Conservation (phyloP, 2,888 invertebrate species). For the Mythimna ferrago region DNA sequence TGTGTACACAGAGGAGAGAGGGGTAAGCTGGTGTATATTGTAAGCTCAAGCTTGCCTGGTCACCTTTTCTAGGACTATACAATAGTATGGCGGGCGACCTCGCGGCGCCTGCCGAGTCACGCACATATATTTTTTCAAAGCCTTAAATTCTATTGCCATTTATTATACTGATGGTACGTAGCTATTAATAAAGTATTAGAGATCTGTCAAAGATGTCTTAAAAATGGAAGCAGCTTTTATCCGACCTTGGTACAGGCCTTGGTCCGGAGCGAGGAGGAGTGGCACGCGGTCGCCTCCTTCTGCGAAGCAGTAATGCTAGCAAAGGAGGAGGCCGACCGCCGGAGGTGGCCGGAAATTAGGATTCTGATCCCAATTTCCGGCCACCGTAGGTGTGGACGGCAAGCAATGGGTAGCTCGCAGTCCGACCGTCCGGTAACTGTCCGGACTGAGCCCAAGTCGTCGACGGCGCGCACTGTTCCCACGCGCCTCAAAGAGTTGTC, state of each 20-base stretch:
- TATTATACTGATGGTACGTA: constrained; percentile 68
- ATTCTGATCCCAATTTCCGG: too few relatives aligned
- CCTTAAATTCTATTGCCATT: constrained; percentile 80
- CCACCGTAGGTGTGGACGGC: too few relatives aligned
- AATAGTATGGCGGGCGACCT: constrained; percentile 86
- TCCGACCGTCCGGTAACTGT: too few relatives aligned
- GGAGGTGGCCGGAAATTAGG: too few relatives aligned
- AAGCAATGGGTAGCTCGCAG: too few relatives aligned
- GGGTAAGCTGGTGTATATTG: constrained; percentile 70
- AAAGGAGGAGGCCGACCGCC: too few relatives aligned
- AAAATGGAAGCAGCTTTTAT: constrained; percentile 39
- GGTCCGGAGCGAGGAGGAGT: too few relatives aligned
- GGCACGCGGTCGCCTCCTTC: too few relatives aligned
- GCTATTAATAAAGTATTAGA: constrained; percentile 65
- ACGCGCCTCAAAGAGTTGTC: too few relatives aligned
- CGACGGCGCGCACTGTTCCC: too few relatives aligned
- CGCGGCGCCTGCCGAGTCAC: constrained; percentile 89
- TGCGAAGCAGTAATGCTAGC: too few relatives aligned
- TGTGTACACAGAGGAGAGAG: constrained; percentile 48
- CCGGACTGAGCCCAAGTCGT: too few relatives aligned
- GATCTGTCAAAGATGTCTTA: constrained; percentile 60
- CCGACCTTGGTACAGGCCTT: neutral
- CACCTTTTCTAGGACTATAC: constrained; percentile 83
- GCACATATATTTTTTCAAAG: constrained; percentile 87
- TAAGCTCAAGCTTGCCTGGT: constrained; percentile 77